Percentiles rank a stretch among this genome's conserved stretches.
phyloP scores from a whole-genome alignment of 2,113 vertebrate species.

The Varanus komodoensis region DNA sequence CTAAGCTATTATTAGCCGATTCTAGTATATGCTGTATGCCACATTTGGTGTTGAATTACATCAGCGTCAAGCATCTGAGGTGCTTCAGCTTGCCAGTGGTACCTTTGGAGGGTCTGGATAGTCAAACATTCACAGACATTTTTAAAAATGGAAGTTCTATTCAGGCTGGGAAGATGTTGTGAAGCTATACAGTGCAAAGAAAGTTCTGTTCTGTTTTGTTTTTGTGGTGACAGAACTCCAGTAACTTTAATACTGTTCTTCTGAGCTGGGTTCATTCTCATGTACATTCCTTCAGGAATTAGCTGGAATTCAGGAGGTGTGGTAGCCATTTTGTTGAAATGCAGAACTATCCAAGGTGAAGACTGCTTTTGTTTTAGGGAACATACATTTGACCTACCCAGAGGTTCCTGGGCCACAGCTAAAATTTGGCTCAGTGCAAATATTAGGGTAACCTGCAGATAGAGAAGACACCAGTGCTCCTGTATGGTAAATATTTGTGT shows the following conservation, averaged over 20 bases:
- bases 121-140: not conserved
- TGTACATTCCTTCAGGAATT: not conserved
- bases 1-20: constrained; percentile 2
- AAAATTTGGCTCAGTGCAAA: not conserved
- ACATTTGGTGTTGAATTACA: not conserved
- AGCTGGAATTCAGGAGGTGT: not conserved
- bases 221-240: not conserved
- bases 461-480: not conserved
- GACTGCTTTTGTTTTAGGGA: too few species aligned
- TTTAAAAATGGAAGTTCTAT: not conserved
- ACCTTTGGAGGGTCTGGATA: not conserved
- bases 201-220: not conserved
- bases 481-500: not conserved
- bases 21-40: not conserved
- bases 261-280: not conserved
- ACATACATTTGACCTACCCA: not conserved
- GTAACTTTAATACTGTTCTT: not conserved
- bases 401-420: not conserved
- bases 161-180: not conserved
- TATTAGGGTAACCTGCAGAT: not conserved
- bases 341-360: not conserved
- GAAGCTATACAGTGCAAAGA: not conserved
- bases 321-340: not conserved
- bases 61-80: not conserved
- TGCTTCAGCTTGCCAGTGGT: not conserved